Conservation (phyloP, 2,888 invertebrate genomes). For the Eupithecia inturbata region DNA sequence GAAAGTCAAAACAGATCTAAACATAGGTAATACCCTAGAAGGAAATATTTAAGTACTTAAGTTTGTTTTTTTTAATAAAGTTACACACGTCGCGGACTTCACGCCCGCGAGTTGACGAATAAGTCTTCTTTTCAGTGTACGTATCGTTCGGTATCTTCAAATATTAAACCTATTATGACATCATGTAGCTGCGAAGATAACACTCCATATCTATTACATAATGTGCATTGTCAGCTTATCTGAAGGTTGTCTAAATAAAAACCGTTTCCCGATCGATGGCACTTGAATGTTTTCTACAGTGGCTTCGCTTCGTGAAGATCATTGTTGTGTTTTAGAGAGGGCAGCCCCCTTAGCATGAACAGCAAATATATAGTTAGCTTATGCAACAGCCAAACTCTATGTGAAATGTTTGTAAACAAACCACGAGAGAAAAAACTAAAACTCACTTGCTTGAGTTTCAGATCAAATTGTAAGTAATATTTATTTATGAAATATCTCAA, state of each 20-base stretch:
- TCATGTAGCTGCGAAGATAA: not conserved
- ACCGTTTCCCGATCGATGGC: constrained; percentile 18
- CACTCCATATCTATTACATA: constrained; percentile 17
- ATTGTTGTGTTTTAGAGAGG: not conserved
- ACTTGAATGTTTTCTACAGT: constrained; percentile 23
- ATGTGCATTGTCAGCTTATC: constrained; percentile 5
- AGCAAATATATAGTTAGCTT: not conserved
- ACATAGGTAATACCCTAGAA: too few relatives aligned
- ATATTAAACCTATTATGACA: not conserved
- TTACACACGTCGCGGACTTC: too few relatives aligned
- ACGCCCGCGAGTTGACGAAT: too few relatives aligned
- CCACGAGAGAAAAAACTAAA: too few relatives aligned
- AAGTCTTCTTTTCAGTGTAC: too few relatives aligned
- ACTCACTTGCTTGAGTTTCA: too few relatives aligned
- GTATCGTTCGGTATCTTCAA: not conserved
- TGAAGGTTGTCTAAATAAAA: constrained; percentile 22
- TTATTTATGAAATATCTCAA: too few relatives aligned
- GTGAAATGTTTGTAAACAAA: too few relatives aligned
- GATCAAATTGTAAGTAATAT: too few relatives aligned
- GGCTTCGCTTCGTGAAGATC: constrained; percentile 11
- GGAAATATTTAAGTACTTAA: not conserved
- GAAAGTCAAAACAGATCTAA: not conserved
- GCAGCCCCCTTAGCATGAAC: not conserved
- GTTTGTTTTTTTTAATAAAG: too few relatives aligned
- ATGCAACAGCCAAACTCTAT: too few relatives aligned